These are phyloP conservation scores for Eudyptes chrysolophus DNA, from an alignment of 2,113 vertebrate genomes.

Conservation along the genomic window DNA sequence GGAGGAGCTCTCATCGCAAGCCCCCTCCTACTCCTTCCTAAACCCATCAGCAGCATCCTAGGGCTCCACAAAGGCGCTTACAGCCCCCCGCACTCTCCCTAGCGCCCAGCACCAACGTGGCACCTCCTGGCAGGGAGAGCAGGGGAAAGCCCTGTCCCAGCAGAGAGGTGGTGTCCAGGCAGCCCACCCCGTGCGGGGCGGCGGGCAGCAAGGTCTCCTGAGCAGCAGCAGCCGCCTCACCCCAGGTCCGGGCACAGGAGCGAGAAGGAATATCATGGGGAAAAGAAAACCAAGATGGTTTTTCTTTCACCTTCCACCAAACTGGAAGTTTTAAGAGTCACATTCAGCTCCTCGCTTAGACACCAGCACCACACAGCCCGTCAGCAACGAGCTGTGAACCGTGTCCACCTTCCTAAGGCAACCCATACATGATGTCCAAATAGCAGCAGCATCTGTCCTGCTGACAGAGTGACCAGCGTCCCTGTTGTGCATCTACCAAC, in stretches of 20 bases:
- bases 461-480: background rate
- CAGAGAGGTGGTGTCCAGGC: background rate
- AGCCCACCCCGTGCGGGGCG: background rate
- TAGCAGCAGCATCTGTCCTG: background rate
- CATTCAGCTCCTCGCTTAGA: background rate
- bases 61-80: background rate
- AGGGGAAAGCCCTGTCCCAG: background rate
- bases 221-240: background rate
- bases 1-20: background rate
- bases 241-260: background rate
- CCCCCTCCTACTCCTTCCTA: background rate
- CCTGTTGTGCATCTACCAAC: background rate
- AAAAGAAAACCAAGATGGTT: background rate
- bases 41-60: background rate
- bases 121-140: background rate
- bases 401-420: background rate
- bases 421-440: rapidly evolving
- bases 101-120: rapidly evolving
- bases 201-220: background rate
- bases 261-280: background rate
- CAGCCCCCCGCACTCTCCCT: background rate
- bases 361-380: background rate
- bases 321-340: background rate
- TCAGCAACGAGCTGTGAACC: background rate
- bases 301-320: background rate